Conservation (phyloP, 1,140 invertebrate species). For the Drosophila repleta region DNA sequence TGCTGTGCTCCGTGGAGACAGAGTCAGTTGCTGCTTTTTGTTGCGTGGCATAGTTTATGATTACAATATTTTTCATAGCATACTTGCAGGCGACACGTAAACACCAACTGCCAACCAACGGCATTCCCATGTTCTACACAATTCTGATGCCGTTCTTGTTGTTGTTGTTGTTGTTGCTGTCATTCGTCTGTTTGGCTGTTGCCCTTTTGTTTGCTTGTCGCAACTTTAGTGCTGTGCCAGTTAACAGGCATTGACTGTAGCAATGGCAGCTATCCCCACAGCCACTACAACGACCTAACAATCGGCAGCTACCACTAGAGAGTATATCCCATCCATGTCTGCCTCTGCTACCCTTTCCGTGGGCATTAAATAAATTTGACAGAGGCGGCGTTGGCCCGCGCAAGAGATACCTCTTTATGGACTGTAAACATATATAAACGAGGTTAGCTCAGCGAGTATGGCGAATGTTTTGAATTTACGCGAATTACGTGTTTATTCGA, state of each 20-base stretch:
- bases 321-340: not conserved
- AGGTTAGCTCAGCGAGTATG: too few relatives aligned
- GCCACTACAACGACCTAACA: not conserved
- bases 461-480: too few relatives aligned
- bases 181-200: constrained; percentile 52
- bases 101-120: constrained; percentile 35
- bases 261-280: constrained; percentile 9
- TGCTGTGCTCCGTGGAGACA: constrained; percentile 3
- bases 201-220: constrained; percentile 33
- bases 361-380: not conserved
- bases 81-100: constrained; percentile 50
- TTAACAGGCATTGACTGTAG: constrained; percentile 26
- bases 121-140: constrained; percentile 16
- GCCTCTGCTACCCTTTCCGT: not conserved
- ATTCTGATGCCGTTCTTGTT: not conserved
- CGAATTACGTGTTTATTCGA: too few relatives aligned
- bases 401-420: too few relatives aligned
- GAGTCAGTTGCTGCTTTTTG: not conserved
- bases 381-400: not conserved
- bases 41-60: constrained; percentile 58
- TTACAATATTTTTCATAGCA: constrained; percentile 68
- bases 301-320: not conserved
- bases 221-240: constrained; percentile 38
- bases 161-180: constrained; percentile 25
- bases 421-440: too few relatives aligned